phyloP scores from a whole-genome alignment of 2,113 vertebrate species.

The Hydrolagus affinis region DNA sequence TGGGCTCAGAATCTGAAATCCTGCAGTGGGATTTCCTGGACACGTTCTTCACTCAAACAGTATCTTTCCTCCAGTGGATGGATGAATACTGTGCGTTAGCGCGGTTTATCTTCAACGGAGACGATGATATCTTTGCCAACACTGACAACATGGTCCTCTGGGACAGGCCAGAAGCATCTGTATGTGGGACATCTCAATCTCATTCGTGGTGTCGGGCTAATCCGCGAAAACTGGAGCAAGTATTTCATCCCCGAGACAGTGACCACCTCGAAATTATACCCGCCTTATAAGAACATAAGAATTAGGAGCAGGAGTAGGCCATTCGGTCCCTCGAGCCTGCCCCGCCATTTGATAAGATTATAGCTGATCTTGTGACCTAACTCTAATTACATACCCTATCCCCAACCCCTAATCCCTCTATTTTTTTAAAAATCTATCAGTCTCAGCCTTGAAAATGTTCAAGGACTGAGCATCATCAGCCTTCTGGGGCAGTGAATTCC shows the following conservation, averaged over 20 bases:
- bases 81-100: slow-evolving; percentile 47
- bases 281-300: too few relatives aligned
- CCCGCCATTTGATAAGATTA: too few relatives aligned
- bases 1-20: slow-evolving; percentile 50
- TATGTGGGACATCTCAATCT: slow-evolving; percentile 62
- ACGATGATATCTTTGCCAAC: slow-evolving; percentile 74
- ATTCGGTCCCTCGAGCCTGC: too few relatives aligned
- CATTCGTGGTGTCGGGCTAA: slow-evolving; percentile 51
- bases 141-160: slow-evolving; percentile 55
- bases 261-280: slow-evolving; percentile 49
- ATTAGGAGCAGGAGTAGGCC: too few relatives aligned
- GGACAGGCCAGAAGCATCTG: slow-evolving; percentile 50
- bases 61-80: slow-evolving; percentile 74
- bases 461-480: too few relatives aligned
- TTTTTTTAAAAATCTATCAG: too few relatives aligned
- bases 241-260: slow-evolving; percentile 71
- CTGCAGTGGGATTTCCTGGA: slow-evolving; percentile 77
- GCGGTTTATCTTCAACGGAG: slow-evolving; percentile 68
- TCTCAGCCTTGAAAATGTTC: too few relatives aligned
- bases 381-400: too few relatives aligned
- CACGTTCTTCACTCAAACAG: slow-evolving; percentile 78
- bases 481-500: too few relatives aligned
- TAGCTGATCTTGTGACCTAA: too few relatives aligned
- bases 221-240: slow-evolving; percentile 61
- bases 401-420: too few relatives aligned